Conservation (phyloP, 1,140 invertebrate species). For the Aethina tumida region DNA sequence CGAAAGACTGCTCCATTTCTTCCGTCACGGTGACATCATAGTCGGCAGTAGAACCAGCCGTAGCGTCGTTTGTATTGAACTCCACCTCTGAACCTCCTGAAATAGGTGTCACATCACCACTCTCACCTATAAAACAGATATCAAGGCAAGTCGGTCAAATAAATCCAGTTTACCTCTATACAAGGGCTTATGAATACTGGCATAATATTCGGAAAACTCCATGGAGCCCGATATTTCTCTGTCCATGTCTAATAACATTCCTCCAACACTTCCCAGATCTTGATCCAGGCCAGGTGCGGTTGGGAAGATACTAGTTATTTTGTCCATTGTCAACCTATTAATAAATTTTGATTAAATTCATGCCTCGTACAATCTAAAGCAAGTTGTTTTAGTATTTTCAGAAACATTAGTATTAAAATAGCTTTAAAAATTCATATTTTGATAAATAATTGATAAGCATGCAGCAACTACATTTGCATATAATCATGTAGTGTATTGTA, state of each 20-base stretch:
- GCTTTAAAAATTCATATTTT: no score
- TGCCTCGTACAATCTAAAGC: no score
- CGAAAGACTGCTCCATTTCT: slow-evolving; percentile 24
- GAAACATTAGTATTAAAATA: no score
- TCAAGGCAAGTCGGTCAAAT: no score
- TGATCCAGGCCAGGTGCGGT: slow-evolving; percentile 43
- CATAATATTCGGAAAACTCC: slow-evolving; percentile 29
- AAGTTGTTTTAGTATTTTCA: no score
- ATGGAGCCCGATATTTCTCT: slow-evolving; percentile 24
- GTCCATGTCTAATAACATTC: slow-evolving; percentile 44
- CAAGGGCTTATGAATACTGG: slow-evolving; percentile 22
- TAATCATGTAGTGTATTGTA: no score
- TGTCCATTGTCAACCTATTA: slow-evolving; percentile 28
- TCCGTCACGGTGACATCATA: slow-evolving; percentile 42
- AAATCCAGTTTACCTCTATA: no score
- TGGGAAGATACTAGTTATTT: slow-evolving; percentile 43
- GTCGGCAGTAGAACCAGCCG: slow-evolving; percentile 40
- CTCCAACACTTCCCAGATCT: slow-evolving; percentile 46
- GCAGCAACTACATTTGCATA: no score
- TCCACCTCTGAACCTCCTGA: slow-evolving; percentile 47
- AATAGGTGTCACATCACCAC: slow-evolving; percentile 49
- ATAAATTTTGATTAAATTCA: slow-evolving; percentile 8
- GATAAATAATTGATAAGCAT: no score
- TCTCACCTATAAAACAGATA: slow-evolving; percentile 32
- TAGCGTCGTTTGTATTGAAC: slow-evolving; percentile 46